phyloP scores from a whole-genome alignment of 1,140 invertebrate species.

The Drosophila simulans region DNA sequence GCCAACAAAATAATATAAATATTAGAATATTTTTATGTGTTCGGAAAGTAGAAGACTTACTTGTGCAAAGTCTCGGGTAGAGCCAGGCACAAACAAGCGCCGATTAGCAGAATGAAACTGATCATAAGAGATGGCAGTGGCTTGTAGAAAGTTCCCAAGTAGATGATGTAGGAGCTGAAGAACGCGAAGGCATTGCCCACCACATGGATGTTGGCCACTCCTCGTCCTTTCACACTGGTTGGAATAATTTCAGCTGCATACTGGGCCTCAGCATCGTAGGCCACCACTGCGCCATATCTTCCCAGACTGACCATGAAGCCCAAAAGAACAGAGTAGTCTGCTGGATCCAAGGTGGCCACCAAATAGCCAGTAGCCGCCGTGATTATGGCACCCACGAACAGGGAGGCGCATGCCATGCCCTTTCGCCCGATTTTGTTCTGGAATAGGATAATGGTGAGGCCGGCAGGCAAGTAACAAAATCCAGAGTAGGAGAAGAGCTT shows the following conservation, averaged over 20 bases:
- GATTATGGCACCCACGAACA: slow-evolving; percentile 86
- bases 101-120: slow-evolving; percentile 85
- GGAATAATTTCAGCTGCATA: slow-evolving; percentile 89
- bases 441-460: slow-evolving; percentile 85
- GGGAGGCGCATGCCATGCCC: slow-evolving; percentile 86
- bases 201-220: slow-evolving; percentile 86
- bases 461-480: slow-evolving; percentile 86
- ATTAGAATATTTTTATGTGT: background rate
- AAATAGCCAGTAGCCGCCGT: slow-evolving; percentile 80
- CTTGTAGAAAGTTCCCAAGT: slow-evolving; percentile 84
- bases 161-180: slow-evolving; percentile 80
- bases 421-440: slow-evolving; percentile 87
- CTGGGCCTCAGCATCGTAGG: slow-evolving; percentile 88
- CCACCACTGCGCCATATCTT: slow-evolving; percentile 87
- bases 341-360: slow-evolving; percentile 69
- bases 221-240: slow-evolving; percentile 87
- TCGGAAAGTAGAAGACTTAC: slow-evolving; percentile 31
- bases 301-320: slow-evolving; percentile 85
- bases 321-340: slow-evolving; percentile 55
- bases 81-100: slow-evolving; percentile 85
- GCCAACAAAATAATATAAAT: background rate
- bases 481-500: slow-evolving; percentile 86
- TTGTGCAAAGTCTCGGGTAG: slow-evolving; percentile 87
- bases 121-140: slow-evolving; percentile 86
- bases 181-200: slow-evolving; percentile 85